These are phyloP conservation scores for Cheiracanthium punctorium DNA, from an alignment of 2,888 invertebrate genomes.

Conservation along the genomic window DNA sequence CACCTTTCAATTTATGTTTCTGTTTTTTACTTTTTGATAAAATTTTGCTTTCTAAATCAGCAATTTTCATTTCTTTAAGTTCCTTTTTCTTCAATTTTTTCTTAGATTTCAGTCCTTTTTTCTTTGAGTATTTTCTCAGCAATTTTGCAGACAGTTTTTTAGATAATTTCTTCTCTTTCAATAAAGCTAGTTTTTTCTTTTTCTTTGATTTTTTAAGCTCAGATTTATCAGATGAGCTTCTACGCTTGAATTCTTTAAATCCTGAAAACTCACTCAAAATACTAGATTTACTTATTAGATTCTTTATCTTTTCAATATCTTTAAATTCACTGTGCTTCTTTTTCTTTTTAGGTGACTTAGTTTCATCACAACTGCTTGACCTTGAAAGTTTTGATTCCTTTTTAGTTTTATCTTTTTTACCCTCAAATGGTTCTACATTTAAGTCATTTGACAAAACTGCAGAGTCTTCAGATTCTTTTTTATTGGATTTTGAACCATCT, in stretches of 20 bases:
- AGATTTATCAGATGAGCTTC: slow-evolving; percentile 60
- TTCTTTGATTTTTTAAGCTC: slow-evolving; percentile 60
- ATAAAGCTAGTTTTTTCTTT: slow-evolving; percentile 45
- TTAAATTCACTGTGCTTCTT: slow-evolving; percentile 62
- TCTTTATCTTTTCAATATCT: slow-evolving; percentile 63
- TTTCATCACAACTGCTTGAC: slow-evolving; percentile 52
- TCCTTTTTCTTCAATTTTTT: slow-evolving; percentile 64
- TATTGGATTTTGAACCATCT: slow-evolving; percentile 54
- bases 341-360: slow-evolving; percentile 65
- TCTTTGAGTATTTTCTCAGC: slow-evolving; percentile 64
- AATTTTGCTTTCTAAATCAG: slow-evolving; percentile 17
- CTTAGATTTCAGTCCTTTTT: slow-evolving; percentile 62
- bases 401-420: slow-evolving; percentile 59
- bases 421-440: slow-evolving; percentile 28
- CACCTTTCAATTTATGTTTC: slow-evolving; percentile 56
- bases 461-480: slow-evolving; percentile 46
- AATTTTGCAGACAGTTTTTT: slow-evolving; percentile 63
- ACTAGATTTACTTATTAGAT: slow-evolving; percentile 55
- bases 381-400: slow-evolving; percentile 55
- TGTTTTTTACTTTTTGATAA: slow-evolving; percentile 60
- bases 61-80: slow-evolving; percentile 40
- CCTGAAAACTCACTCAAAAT: slow-evolving; percentile 53
- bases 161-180: slow-evolving; percentile 56
- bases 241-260: slow-evolving; percentile 56
- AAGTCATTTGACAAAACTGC: slow-evolving; percentile 22